Evolutionary conservation across 2,888 invertebrate species (phyloP).

Genomic region (Luffia ferchaultella): DNA sequence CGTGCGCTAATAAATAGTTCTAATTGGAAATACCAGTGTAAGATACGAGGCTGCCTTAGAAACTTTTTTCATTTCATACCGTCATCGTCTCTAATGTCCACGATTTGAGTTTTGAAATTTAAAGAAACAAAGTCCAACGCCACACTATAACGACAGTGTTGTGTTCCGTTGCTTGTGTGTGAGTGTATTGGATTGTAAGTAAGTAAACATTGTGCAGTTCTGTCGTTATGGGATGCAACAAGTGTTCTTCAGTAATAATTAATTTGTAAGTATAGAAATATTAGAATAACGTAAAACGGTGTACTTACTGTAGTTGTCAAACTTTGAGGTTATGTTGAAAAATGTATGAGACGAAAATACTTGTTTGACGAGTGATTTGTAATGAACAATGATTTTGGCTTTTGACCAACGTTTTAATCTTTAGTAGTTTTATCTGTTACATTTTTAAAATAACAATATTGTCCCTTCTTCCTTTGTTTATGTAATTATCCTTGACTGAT

Average conservation of each 20-base stretch:
- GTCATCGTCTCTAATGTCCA: not conserved
- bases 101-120: not conserved
- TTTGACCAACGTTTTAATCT: conserved; percentile 10
- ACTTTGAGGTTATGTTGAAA: conserved; percentile 56
- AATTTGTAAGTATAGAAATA: not conserved
- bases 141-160: not conserved
- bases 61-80: not conserved
- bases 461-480: too few species aligned
- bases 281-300: not conserved
- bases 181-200: conserved; percentile 1
- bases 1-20: conserved; percentile 59
- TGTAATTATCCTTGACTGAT: too few species aligned
- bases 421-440: too few species aligned
- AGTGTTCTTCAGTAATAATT: not conserved
- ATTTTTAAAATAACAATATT: too few species aligned
- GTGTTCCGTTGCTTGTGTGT: conserved; percentile 13
- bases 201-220: not conserved
- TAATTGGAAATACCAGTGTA: conserved; percentile 58
- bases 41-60: not conserved
- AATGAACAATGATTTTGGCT: conserved; percentile 8
- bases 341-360: conserved; percentile 15
- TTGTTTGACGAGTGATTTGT: conserved; percentile 3
- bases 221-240: not conserved
- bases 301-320: not conserved
- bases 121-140: not conserved